These are phyloP conservation scores for Tyto alba DNA, from an alignment of 2,113 vertebrate genomes.

Conservation along the genomic window DNA sequence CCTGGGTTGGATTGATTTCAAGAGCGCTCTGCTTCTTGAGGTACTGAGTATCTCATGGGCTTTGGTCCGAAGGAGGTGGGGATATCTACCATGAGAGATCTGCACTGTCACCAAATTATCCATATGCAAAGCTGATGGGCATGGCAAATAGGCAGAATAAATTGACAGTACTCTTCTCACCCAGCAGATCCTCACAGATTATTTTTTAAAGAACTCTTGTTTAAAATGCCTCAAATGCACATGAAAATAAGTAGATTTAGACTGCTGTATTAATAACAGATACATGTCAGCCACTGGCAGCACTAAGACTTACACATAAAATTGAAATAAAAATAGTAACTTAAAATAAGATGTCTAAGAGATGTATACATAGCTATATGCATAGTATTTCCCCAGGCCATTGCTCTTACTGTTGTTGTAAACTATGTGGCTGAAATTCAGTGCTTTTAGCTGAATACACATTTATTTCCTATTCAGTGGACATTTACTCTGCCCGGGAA, in stretches of 20 bases:
- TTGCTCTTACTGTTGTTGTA: background rate
- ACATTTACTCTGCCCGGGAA: background rate
- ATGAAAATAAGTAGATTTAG: background rate
- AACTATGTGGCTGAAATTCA: background rate
- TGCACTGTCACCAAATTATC: background rate
- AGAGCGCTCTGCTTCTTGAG: background rate
- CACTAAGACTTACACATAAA: background rate
- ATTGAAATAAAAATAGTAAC: background rate
- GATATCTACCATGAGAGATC: background rate
- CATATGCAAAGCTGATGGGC: background rate
- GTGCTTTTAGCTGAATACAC: background rate
- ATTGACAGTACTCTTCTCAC: background rate
- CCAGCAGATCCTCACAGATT: background rate
- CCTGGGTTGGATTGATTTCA: background rate
- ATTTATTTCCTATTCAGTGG: background rate
- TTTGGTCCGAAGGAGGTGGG: background rate
- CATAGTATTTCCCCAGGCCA: background rate
- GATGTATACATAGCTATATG: background rate
- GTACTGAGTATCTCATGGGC: background rate
- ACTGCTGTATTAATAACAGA: background rate
- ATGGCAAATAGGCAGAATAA: background rate
- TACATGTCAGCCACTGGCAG: background rate
- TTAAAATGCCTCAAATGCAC: background rate
- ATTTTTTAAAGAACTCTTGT: background rate
- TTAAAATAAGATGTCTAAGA: background rate